These are phyloP conservation scores for Callimorpha dominula DNA, from an alignment of 2,888 invertebrate species.

Conservation along the genomic window DNA sequence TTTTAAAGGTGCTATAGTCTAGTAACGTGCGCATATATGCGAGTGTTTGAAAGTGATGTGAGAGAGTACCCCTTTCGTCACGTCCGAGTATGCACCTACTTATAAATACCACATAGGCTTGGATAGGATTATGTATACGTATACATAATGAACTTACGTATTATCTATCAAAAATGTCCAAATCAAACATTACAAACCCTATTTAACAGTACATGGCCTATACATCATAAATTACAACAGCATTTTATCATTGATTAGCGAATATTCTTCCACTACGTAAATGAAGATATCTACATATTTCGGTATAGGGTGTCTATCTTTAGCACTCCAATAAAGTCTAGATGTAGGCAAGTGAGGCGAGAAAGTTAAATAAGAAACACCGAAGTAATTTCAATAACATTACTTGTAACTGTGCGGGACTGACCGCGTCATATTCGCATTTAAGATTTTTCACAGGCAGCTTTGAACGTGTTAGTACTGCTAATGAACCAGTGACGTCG, in stretches of 20 bases:
- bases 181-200: neutral
- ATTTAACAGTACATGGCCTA: neutral
- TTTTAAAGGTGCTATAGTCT: neutral
- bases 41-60: no score
- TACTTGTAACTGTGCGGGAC: conserved; percentile 39
- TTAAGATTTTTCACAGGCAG: conserved; percentile 46
- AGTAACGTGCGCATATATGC: neutral
- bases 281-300: neutral
- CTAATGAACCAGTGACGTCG: conserved; percentile 36
- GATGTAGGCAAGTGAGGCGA: conserved; percentile 44
- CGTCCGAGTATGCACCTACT: no score
- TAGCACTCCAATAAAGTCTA: conserved; percentile 53
- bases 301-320: conserved; percentile 17
- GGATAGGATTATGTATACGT: neutral
- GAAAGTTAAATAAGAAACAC: conserved; percentile 59
- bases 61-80: neutral
- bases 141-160: neutral
- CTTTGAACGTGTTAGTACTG: conserved; percentile 34
- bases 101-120: no score
- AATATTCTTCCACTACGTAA: neutral
- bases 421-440: conserved; percentile 42
- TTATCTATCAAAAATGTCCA: neutral
- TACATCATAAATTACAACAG: neutral
- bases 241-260: neutral
- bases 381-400: conserved; percentile 48